Base-by-base conservation (phyloP, 1,140 invertebrate genomes). In the Steinernema feltiae region DNA sequence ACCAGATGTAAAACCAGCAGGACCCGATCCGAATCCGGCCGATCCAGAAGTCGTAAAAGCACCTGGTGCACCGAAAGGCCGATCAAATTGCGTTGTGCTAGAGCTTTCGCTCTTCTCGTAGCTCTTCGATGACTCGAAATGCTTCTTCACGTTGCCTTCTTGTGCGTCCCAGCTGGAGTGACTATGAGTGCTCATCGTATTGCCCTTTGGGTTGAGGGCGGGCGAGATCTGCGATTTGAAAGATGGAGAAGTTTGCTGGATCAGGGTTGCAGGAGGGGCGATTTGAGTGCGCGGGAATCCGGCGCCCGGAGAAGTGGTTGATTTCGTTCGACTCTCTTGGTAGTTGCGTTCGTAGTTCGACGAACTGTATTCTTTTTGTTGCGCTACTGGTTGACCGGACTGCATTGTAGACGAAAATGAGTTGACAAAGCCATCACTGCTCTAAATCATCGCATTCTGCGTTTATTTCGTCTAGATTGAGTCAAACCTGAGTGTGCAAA, bases 21-120 rank as follows among this genome's bases (percentile, higher is more conserved):
- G 7, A 46, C 70, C 70, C 7, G 70, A 63, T 30, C 75, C 75
- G 29, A 76, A 72, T 63, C 53, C 53, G 24, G 53, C 53, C 12
- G 15, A 3, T 63, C 53, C 53, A 27, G 15, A n/a, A 27, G 12
- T 3, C 15, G 53, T 63, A 21, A 63, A 63, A 27, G 53, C 53
- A 27, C 53, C 53, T 63, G 12, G 53, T 15, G 53, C 53, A 7
- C 53, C 53, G 24, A 63, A 17, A 63, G 53, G 53, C 3, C 53
- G 53, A 15, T 63, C 53, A 63, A n/a, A 63, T 21, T 63, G 12
- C 3, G 53, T 63, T 7, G 53, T 63, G 53, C 53, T 63, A 63
- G 53, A 63, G 53, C 53, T 63, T 27, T 63, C 53, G 53, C 12
- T 63, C 53, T 63, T 63, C 24, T 63, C 53, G 53, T 63, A 63